A percentile compares a stretch with the other conserved stretches of the same genome.
Conservation (phyloP, 1,140 invertebrate species). For the Macrotrachela quadricornifera region DNA sequence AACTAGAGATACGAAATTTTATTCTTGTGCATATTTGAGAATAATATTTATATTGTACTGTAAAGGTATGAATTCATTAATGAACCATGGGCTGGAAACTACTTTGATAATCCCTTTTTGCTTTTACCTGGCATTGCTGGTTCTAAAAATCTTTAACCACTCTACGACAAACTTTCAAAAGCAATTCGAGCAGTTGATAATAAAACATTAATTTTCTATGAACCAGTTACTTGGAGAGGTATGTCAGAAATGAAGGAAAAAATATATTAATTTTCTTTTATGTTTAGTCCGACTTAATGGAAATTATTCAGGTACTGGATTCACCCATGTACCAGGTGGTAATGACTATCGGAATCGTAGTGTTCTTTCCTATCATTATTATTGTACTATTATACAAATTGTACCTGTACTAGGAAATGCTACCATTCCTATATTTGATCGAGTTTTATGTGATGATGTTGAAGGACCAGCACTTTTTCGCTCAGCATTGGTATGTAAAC, state of each 20-base stretch:
- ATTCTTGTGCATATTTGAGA: too few relatives aligned
- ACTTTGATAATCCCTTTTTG: constrained; percentile 11
- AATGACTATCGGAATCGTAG: neutral
- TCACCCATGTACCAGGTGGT: constrained; percentile 13
- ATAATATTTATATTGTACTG: too few relatives aligned
- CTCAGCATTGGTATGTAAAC: too few relatives aligned
- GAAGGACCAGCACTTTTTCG: neutral
- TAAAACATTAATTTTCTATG: constrained; percentile 14
- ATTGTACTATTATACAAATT: constrained; percentile 14
- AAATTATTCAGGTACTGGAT: constrained; percentile 12
- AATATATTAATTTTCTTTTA: neutral
- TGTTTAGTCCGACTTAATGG: constrained; percentile 9
- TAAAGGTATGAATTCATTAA: constrained; percentile 17
- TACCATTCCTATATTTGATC: constrained; percentile 6
- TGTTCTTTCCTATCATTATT: constrained; percentile 16
- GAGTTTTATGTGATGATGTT: constrained; percentile 12
- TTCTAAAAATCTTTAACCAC: constrained; percentile 11
- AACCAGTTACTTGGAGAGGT: constrained; percentile 17
- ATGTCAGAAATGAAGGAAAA: neutral
- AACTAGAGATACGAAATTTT: too few relatives aligned
- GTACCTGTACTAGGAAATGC: neutral
- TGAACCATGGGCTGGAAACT: constrained; percentile 17
- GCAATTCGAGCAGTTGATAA: constrained; percentile 13
- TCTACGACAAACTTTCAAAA: constrained; percentile 12
- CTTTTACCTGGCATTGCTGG: constrained; percentile 15